phyloP scores from a whole-genome alignment of 2,888 invertebrate genomes.

The Drosophila planitibia region DNA sequence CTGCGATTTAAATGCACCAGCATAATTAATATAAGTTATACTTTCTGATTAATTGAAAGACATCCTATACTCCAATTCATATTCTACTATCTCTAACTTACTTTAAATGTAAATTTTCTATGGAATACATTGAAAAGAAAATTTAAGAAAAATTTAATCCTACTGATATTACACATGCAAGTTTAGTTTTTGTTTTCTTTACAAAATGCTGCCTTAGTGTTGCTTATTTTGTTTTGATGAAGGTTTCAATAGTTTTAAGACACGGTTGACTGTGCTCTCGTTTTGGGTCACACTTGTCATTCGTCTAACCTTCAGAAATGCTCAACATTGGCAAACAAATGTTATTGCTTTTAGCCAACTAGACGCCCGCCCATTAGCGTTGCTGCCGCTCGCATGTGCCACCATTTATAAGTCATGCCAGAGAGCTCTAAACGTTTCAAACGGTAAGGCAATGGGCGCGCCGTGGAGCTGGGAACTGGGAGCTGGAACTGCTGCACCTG shows the following conservation, averaged over 20 bases:
- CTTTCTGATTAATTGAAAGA: too few relatives aligned
- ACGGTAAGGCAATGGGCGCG: conserved; percentile 5
- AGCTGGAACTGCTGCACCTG: conserved; percentile 57
- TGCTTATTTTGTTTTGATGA: conserved; percentile 26
- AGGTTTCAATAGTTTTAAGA: conserved; percentile 30
- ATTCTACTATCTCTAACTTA: too few relatives aligned
- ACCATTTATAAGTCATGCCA: conserved; percentile 57
- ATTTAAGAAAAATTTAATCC: neutral
- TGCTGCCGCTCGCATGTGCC: conserved; percentile 31
- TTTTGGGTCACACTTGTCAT: conserved; percentile 7
- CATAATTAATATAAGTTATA: too few relatives aligned
- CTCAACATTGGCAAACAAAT: conserved; percentile 37
- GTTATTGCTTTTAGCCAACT: conserved; percentile 54
- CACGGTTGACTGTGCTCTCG: conserved; percentile 1
- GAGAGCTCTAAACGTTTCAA: conserved; percentile 11
- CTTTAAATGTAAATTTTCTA: neutral
- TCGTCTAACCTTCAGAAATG: conserved; percentile 44
- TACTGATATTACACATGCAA: too few relatives aligned
- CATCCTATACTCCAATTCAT: too few relatives aligned
- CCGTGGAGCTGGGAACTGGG: conserved; percentile 14
- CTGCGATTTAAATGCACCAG: too few relatives aligned
- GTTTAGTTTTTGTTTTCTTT: neutral
- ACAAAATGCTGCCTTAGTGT: neutral
- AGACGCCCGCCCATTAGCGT: conserved; percentile 45
- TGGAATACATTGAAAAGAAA: neutral